Base-by-base conservation (phyloP, 2,888 invertebrate genomes). In the Nymphalis urticae region DNA sequence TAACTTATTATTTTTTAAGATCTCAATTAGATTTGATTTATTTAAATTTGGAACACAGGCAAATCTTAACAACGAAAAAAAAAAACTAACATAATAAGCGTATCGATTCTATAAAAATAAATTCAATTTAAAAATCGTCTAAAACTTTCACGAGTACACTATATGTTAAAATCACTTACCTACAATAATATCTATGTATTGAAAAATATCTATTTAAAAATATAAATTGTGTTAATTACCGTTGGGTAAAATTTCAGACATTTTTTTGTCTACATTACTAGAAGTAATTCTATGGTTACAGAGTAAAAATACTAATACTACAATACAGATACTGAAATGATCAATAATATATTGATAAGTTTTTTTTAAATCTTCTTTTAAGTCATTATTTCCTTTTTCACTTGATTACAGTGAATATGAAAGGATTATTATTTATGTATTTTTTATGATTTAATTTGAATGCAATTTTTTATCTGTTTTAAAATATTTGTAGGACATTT, bases 31-130 rank as follows among this genome's bases (percentile, higher is more conserved):
- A 7, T 21, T 54, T 27, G 13, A 2, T 24, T 54, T 54, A 27
- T 54, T 54, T 27, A 0, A 54, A 42, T 42, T 48, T 62, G 62
- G 65, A 69, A 69, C 58, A 69, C 69, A 69, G 69, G 62, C 17
- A 24, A 58, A n/a, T 32, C 47, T 54, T 62, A 62, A 56, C 17
- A 66, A 59, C 19, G 10, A 48, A 54, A 56, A 50, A 48, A 63
- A 65, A 56, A 68, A 73, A 69, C 65, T 74, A 85, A 88, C 82
- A 82, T 90, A 90, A 88, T 91, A 91, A 91, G 91, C 91, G 91
- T 91, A 90, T 79, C 75, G 73, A 76, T 77, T 75, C 77, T 80
- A 82, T 78, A 79, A 76, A 81, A 77, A 75, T 73, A 77, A 83
- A 76, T 73, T 78, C 74, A 77, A 64, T 76, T 76, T 65, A 76